Evolutionary conservation across 2,888 invertebrate species (phyloP).

Genomic region (Tetropium fuscum): DNA sequence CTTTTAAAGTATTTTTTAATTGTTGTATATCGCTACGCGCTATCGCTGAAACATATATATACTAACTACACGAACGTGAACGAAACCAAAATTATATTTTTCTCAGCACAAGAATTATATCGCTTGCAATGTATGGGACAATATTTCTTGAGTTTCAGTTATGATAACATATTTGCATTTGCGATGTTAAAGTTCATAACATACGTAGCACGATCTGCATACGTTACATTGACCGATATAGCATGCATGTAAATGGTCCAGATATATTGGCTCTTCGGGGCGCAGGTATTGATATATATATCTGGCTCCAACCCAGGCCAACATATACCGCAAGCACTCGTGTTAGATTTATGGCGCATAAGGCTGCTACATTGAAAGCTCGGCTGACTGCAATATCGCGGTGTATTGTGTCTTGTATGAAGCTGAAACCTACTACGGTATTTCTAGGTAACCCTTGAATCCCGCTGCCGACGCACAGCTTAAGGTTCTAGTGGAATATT

Average conservation of each 20-base stretch:
- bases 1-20: too few species aligned
- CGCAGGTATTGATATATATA: conserved; percentile 50
- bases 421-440: conserved; percentile 9
- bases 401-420: conserved; percentile 24
- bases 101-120: too few species aligned
- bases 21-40: too few species aligned
- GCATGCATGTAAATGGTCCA: conserved; percentile 49
- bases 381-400: conserved; percentile 36
- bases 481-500: conserved; percentile 17
- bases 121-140: too few species aligned
- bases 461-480: conserved; percentile 16
- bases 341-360: conserved; percentile 56
- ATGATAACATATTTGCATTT: too few species aligned
- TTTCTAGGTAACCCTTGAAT: conserved; percentile 13
- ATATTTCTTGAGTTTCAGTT: too few species aligned
- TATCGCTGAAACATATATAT: too few species aligned
- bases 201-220: too few species aligned
- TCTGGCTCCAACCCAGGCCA: conserved; percentile 43
- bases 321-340: conserved; percentile 53
- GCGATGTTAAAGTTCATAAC: too few species aligned
- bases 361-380: conserved; percentile 53
- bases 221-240: too few species aligned
- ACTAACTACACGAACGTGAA: too few species aligned
- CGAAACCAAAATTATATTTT: too few species aligned
- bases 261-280: conserved; percentile 37